Conservation (phyloP, 2,113 vertebrate genomes). For the Orthochromis indermauri region DNA sequence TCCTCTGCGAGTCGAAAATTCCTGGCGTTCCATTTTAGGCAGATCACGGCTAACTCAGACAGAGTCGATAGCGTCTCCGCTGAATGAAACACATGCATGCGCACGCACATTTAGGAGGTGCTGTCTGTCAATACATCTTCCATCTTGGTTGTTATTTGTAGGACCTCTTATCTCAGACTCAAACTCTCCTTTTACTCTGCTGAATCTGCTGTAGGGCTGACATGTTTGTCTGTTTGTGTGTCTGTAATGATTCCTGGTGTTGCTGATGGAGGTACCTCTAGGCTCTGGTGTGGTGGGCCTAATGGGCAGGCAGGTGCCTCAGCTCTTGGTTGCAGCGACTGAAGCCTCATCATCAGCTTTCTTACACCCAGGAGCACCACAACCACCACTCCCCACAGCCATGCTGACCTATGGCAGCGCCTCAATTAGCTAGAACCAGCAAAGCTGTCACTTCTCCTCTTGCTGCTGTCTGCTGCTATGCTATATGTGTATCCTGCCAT, state of each 20-base stretch:
- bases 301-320: conserved; percentile 26
- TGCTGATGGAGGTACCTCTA: conserved; percentile 2
- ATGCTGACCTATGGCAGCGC: not conserved
- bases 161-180: not conserved
- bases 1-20: conserved; percentile 50
- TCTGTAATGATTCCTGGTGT: not conserved
- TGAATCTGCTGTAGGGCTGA: conserved; percentile 4
- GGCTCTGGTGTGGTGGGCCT: not conserved
- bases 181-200: not conserved
- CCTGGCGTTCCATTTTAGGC: conserved; percentile 57
- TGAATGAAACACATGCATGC: not conserved
- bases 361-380: not conserved
- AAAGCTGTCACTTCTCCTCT: conserved; percentile 25
- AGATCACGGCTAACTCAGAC: conserved; percentile 35
- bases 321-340: not conserved
- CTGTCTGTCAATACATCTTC: conserved; percentile 20
- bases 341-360: not conserved
- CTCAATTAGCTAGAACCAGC: conserved; percentile 31
- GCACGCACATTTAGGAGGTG: conserved; percentile 6
- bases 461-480: not conserved
- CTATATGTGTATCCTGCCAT: not conserved
- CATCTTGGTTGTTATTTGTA: conserved; percentile 24
- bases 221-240: not conserved
- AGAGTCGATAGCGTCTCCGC: conserved; percentile 11
- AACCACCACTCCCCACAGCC: not conserved